A percentile compares a stretch with the other conserved stretches of the same genome.
phyloP scores from a whole-genome alignment of 2,888 invertebrate genomes.

The Rutpela maculata region DNA sequence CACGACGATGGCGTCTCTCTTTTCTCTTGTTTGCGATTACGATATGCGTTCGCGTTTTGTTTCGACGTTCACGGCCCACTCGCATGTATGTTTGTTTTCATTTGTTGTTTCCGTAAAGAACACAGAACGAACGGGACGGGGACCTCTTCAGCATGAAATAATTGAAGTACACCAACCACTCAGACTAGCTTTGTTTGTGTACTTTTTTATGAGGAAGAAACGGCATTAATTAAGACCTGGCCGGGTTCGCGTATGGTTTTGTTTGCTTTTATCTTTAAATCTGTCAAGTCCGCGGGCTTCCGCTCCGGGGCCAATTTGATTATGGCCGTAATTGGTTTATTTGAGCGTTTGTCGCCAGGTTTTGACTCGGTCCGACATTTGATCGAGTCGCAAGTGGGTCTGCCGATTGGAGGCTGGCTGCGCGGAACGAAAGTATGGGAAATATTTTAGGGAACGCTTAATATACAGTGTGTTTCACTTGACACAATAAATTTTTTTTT shows the following conservation, averaged over 20 bases:
- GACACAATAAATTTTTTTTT: no score
- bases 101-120: slow-evolving; percentile 47
- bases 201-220: slow-evolving; percentile 46
- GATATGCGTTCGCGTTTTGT: slow-evolving; percentile 21
- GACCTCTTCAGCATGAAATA: slow-evolving; percentile 44
- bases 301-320: slow-evolving; percentile 52
- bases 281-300: slow-evolving; percentile 51
- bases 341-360: background rate
- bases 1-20: slow-evolving; percentile 41
- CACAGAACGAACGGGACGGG: slow-evolving; percentile 45
- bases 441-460: no score
- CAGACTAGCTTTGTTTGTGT: slow-evolving; percentile 41
- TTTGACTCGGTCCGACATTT: slow-evolving; percentile 1
- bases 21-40: slow-evolving; percentile 9
- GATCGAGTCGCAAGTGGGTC: background rate
- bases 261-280: slow-evolving; percentile 53
- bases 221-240: slow-evolving; percentile 49
- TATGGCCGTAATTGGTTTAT: slow-evolving; percentile 37
- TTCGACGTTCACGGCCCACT: background rate
- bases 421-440: no score
- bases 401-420: no score
- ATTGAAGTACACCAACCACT: slow-evolving; percentile 44
- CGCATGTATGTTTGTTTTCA: slow-evolving; percentile 47
- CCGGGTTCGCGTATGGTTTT: slow-evolving; percentile 34
- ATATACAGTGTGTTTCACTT: no score